Evolutionary conservation across 2,888 invertebrate genomes (phyloP).

Genomic region (Argynnis bischoffii): DNA sequence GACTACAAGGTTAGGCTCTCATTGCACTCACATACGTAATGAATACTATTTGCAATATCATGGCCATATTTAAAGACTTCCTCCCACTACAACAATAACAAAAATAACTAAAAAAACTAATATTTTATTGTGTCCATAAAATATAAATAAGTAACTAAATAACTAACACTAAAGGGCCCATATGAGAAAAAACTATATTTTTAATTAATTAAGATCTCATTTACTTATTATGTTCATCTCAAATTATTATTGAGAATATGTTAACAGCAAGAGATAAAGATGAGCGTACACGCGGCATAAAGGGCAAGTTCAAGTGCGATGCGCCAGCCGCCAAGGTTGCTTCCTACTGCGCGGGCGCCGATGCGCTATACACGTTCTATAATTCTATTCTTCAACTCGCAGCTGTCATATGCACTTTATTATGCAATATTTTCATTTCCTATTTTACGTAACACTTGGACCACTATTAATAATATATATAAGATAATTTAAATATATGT

Average conservation of each 20-base stretch:
- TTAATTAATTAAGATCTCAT: no score
- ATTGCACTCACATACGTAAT: conserved; percentile 55
- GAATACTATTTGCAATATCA: conserved; percentile 44
- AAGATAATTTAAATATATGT: neutral
- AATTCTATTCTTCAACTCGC: conserved; percentile 36
- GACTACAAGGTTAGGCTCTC: conserved; percentile 73
- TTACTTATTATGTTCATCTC: neutral
- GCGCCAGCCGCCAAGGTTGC: conserved; percentile 61
- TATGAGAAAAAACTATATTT: no score
- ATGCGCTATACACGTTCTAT: conserved; percentile 38
- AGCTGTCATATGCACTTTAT: conserved; percentile 33
- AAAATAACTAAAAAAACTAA: neutral
- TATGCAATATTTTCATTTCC: conserved; percentile 18
- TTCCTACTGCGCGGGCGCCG: conserved; percentile 61
- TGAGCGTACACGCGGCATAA: conserved; percentile 39
- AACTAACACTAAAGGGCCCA: no score
- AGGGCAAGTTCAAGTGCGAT: conserved; percentile 76
- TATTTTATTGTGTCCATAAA: neutral
- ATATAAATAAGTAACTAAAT: neutral
- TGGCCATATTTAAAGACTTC: conserved; percentile 41
- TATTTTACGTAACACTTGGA: neutral
- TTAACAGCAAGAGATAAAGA: conserved; percentile 32
- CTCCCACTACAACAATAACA: conserved; percentile 1
- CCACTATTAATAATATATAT: no score
- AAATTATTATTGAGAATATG: conserved; percentile 30